Base-by-base conservation (phyloP, 2,888 invertebrate species). In the Drosophila borealis region DNA sequence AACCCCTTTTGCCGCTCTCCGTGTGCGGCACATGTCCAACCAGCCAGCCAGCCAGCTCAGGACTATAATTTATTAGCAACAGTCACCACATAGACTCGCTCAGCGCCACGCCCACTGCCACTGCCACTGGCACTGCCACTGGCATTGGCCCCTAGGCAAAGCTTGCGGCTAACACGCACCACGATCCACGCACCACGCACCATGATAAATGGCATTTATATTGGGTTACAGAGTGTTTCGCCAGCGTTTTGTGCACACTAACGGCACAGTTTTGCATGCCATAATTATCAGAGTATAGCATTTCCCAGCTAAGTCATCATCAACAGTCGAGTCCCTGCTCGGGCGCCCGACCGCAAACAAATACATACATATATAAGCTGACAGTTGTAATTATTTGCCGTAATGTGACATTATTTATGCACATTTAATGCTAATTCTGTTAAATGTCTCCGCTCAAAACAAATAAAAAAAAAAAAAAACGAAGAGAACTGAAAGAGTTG, bases 181-280 rank as follows among this genome's bases (percentile, higher is more conserved):
- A 55, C 44, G 13, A 37, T 37, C 33, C 49, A 19, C 64, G 33
- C 34, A 4, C 48, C 72, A 29, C 29, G 29, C 29, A 73, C 80
- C 78, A 86, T 85, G 87, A 85, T 86, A 87, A 86, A 86, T 86
- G 84, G 84, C 80, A 74, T 81, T 89, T 84, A 87, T 84, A 86
- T 86, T 86, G 89, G 89, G 87, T 86, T 86, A 78, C 85, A 88
- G 46, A 49, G 14, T 34, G 65, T 82, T 68, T 29, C 8, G 81
- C 76, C 64, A 63, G 50, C 66, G 57, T 69, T 78, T 66, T 81
- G 60, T 73, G 69, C 72, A 36, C 70, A 78, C 78, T 68, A 73
- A 71, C 69, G 70, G 64, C 80, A 71, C 78, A 77, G 74, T 65
- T 74, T 78, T 74, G 62, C 76, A 59, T 65, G 70, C 74, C 70